phyloP scores from a whole-genome alignment of 1,140 invertebrate genomes.

The Mylabris phalerata region DNA sequence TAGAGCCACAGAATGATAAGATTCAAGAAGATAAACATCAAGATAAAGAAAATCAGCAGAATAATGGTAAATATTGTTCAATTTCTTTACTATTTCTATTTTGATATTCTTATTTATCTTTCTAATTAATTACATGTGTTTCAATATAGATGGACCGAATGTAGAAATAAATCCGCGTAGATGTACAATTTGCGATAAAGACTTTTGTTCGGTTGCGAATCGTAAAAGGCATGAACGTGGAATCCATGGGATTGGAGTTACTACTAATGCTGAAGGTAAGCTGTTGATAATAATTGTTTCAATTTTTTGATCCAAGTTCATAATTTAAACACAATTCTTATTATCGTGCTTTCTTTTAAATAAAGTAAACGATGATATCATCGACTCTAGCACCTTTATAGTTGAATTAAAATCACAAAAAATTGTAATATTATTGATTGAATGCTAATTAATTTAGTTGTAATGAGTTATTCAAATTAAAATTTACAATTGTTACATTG shows the following conservation, averaged over 20 bases:
- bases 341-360: no score
- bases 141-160: not conserved
- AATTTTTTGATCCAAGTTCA: no score
- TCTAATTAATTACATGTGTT: no score
- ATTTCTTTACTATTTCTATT: not conserved
- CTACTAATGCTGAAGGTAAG: constrained; percentile 6
- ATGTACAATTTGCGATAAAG: constrained; percentile 25
- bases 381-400: no score
- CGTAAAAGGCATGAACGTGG: constrained; percentile 17
- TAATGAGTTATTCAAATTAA: no score
- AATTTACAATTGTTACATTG: no score
- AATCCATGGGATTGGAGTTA: constrained; percentile 7
- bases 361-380: no score
- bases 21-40: not conserved
- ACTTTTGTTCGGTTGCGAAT: constrained; percentile 27
- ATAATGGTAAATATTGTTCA: not conserved
- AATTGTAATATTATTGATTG: no score
- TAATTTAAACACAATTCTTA: no score
- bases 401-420: no score
- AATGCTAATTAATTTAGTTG: no score
- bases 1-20: not conserved
- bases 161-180: not conserved
- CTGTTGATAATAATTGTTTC: not conserved
- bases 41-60: not conserved
- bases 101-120: not conserved